Conservation (phyloP, 1,140 invertebrate species). For the Drosophila nigrodunni region DNA sequence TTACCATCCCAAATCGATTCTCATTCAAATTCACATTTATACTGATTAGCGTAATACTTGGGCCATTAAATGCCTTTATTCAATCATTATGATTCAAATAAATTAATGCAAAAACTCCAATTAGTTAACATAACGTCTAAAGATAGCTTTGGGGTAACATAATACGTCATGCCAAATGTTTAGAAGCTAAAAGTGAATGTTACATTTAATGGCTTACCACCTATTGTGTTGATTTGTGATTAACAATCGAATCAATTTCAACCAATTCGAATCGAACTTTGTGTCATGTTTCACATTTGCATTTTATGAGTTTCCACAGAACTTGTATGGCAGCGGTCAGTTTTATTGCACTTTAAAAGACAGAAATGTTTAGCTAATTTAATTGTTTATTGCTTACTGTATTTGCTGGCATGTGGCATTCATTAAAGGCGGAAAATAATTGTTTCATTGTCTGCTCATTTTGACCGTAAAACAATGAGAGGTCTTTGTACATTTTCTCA, state of each 20-base stretch:
- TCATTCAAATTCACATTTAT: slow-evolving; percentile 15
- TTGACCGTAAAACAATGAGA: slow-evolving; percentile 4
- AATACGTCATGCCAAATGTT: slow-evolving; percentile 4
- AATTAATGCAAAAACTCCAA: slow-evolving; percentile 15
- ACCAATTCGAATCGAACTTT: background rate
- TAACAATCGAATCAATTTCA: slow-evolving; percentile 2
- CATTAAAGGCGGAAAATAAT: slow-evolving; percentile 10
- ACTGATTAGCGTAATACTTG: slow-evolving; percentile 32
- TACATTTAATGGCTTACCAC: slow-evolving; percentile 4
- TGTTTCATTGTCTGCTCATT: slow-evolving; percentile 15
- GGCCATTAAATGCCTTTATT: slow-evolving; percentile 36
- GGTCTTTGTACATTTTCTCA: slow-evolving; percentile 14
- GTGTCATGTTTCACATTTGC: slow-evolving; percentile 22
- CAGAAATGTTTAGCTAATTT: slow-evolving; percentile 68
- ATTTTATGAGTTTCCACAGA: slow-evolving; percentile 18
- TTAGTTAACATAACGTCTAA: slow-evolving; percentile 26
- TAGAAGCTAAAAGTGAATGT: slow-evolving; percentile 22
- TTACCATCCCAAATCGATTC: slow-evolving; percentile 39
- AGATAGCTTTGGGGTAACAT: slow-evolving; percentile 1
- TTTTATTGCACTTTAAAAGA: slow-evolving; percentile 59
- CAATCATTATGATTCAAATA: slow-evolving; percentile 35
- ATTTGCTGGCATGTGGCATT: slow-evolving; percentile 12
- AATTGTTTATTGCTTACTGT: slow-evolving; percentile 50
- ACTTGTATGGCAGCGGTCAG: slow-evolving; percentile 43
- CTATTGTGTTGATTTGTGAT: background rate